Percentiles rank a stretch among this genome's conserved stretches.
Conservation (phyloP, 2,113 vertebrate genomes). For the Zootoca vivipara region DNA sequence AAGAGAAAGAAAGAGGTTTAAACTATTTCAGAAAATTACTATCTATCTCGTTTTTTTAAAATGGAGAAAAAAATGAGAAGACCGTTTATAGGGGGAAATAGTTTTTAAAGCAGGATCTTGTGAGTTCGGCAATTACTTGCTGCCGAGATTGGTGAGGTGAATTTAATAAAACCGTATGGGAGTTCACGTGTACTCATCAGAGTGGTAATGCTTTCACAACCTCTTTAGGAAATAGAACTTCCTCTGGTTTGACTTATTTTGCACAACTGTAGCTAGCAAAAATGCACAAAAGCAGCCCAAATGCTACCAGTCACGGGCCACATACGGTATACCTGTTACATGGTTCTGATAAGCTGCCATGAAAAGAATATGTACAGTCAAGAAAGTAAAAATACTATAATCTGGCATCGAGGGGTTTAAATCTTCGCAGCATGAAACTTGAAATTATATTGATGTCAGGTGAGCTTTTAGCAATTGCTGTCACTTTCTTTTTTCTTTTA, state of each 20-base stretch:
- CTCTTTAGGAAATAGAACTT: neutral
- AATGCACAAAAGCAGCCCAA: neutral
- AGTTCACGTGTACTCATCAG: neutral
- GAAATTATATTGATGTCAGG: neutral
- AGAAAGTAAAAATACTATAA: neutral
- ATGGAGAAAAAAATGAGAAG: neutral
- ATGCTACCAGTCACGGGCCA: neutral
- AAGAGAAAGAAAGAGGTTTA: neutral
- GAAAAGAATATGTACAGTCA: neutral
- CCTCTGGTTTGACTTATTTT: too few relatives aligned
- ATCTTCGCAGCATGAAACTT: neutral
- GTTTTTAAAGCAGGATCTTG: neutral
- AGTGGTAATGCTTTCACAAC: too few relatives aligned
- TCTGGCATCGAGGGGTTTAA: neutral
- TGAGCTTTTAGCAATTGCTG: neutral
- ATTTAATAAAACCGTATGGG: neutral
- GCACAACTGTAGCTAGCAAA: neutral
- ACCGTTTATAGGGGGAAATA: neutral
- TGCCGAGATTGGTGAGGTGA: neutral
- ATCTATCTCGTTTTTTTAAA: neutral
- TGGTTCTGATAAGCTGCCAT: too few relatives aligned
- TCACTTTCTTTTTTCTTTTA: slow-evolving; percentile 1
- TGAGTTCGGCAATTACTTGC: neutral
- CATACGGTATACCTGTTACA: too few relatives aligned
- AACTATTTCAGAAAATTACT: neutral